Conservation (phyloP, 2,113 vertebrate species). For the Ranitomeya imitator region DNA sequence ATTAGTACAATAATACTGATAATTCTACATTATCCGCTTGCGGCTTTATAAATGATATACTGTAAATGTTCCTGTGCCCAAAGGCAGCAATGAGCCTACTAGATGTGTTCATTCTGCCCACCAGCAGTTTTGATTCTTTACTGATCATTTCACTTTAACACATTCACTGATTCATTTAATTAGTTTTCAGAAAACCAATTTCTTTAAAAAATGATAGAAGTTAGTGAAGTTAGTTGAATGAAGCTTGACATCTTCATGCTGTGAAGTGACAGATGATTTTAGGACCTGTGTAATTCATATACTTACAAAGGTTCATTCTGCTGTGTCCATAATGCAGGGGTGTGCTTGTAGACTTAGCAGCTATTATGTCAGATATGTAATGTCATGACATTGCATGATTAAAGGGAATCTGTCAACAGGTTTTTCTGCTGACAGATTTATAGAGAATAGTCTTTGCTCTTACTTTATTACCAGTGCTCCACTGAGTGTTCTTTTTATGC, state of each 20-base stretch:
- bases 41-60: neutral
- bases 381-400: too few relatives aligned
- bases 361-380: too few relatives aligned
- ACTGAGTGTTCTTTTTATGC: too few relatives aligned
- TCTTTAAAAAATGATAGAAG: conserved; percentile 23
- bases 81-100: neutral
- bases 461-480: too few relatives aligned
- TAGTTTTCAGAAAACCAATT: conserved; percentile 29
- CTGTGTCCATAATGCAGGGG: neutral
- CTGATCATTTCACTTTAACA: conserved; percentile 13
- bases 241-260: conserved; percentile 1
- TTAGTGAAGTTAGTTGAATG: conserved; percentile 3
- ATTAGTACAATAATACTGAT: neutral
- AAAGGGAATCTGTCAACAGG: too few relatives aligned
- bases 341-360: neutral
- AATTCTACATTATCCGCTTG: neutral
- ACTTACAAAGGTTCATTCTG: neutral
- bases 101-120: neutral
- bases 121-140: neutral
- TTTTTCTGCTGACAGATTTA: too few relatives aligned
- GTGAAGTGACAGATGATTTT: neutral
- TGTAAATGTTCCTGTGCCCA: neutral
- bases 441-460: too few relatives aligned
- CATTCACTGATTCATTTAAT: conserved; percentile 49
- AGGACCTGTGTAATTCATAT: neutral